phyloP scores from a whole-genome alignment of 1,140 invertebrate species.

The Popillia japonica region DNA sequence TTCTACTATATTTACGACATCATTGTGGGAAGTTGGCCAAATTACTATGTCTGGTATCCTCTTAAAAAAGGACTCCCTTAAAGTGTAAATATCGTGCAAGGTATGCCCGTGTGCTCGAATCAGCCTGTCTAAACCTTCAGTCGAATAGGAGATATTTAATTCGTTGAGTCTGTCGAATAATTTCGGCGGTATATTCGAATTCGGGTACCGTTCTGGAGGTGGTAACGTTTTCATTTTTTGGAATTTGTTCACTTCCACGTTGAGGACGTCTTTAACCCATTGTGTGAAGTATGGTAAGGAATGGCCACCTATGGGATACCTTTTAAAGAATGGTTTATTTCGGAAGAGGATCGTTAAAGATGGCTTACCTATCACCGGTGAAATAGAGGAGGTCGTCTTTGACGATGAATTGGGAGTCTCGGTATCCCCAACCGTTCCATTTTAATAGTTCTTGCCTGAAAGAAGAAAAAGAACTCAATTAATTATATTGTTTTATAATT shows the following conservation, averaged over 20 bases:
- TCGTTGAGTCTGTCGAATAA: constrained; percentile 70
- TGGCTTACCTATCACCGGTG: constrained; percentile 75
- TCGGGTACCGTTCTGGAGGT: constrained; percentile 65
- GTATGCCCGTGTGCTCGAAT: constrained; percentile 96
- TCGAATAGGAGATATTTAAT: constrained; percentile 75
- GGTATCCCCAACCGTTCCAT: constrained; percentile 99
- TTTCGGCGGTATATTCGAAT: constrained; percentile 63
- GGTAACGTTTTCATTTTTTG: constrained; percentile 63
- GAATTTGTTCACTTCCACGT: constrained; percentile 66
- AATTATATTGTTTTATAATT: too few relatives aligned
- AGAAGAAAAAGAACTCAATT: too few relatives aligned
- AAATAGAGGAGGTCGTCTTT: constrained; percentile 70
- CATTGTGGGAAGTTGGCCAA: constrained; percentile 87
- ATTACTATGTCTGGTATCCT: constrained; percentile 93
- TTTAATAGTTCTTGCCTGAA: constrained; percentile 85
- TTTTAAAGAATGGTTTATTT: constrained; percentile 56
- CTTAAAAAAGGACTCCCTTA: constrained; percentile 74
- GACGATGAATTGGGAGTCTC: constrained; percentile 84
- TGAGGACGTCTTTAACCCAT: constrained; percentile 81
- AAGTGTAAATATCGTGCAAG: constrained; percentile 84
- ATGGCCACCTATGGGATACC: constrained; percentile 84
- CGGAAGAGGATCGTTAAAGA: neutral
- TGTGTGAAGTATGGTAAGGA: constrained; percentile 80
- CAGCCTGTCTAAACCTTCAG: constrained; percentile 83
- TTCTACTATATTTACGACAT: constrained; percentile 83